phyloP scores from a whole-genome alignment of 2,113 vertebrate species.

The Psephotus haematonotus region DNA sequence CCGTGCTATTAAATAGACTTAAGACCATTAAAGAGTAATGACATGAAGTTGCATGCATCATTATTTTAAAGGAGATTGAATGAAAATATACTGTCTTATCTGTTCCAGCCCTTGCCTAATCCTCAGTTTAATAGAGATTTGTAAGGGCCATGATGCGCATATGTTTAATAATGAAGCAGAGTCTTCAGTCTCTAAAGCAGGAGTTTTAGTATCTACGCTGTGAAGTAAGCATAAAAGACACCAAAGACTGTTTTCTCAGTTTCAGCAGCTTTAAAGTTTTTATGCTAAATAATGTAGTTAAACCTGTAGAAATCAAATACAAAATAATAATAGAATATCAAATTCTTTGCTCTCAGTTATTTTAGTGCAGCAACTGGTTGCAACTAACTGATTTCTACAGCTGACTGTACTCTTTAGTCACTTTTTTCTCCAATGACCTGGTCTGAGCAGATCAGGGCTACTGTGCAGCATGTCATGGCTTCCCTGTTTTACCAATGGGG shows the following conservation, averaged over 20 bases:
- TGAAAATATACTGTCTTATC: constrained; percentile 68
- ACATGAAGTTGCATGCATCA: constrained; percentile 73
- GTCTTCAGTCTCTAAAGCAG: constrained; percentile 43
- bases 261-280: background rate
- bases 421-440: background rate
- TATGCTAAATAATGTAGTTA: background rate
- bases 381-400: background rate
- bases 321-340: background rate
- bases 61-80: constrained; percentile 78
- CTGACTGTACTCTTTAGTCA: background rate
- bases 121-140: constrained; percentile 59
- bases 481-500: background rate
- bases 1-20: constrained; percentile 78
- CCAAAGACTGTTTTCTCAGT: background rate
- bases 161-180: constrained; percentile 47
- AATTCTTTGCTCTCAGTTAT: background rate
- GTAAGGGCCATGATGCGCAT: constrained; percentile 10
- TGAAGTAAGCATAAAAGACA: background rate
- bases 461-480: background rate
- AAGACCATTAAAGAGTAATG: constrained; percentile 78
- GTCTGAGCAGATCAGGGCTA: background rate
- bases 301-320: background rate
- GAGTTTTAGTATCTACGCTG: background rate
- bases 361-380: background rate
- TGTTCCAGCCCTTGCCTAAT: constrained; percentile 60